Percentiles rank a stretch among this genome's conserved stretches.
Conservation (phyloP, 2,113 vertebrate genomes). For the Cheilinus undulatus region DNA sequence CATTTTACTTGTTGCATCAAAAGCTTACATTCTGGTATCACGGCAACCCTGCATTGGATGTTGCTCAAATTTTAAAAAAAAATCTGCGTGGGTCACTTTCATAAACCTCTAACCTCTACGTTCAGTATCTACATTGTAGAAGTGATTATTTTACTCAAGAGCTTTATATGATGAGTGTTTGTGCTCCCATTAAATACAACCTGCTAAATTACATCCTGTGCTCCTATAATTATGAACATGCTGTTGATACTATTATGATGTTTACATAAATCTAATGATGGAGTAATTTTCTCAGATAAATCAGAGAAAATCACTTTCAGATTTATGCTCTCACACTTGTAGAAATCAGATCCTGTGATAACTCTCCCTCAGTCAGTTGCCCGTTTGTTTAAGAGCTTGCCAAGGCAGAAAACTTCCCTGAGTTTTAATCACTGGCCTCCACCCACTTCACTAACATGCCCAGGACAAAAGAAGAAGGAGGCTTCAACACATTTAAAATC, state of each 20-base stretch:
- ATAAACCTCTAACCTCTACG: background rate
- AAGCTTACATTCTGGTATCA: no score
- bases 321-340: background rate
- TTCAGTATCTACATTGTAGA: background rate
- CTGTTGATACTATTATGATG: background rate
- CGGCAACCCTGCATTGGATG: no score
- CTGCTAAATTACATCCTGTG: background rate
- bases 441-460: slow-evolving; percentile 24
- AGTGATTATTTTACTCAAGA: no score
- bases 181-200: background rate
- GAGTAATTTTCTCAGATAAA: background rate
- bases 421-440: slow-evolving; percentile 26
- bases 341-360: slow-evolving; percentile 13
- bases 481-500: background rate
- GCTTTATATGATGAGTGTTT: background rate
- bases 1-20: no score
- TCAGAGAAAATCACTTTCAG: slow-evolving; percentile 1
- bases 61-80: no score
- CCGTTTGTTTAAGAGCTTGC: slow-evolving; percentile 44
- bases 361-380: background rate
- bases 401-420: slow-evolving; percentile 3
- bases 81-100: background rate
- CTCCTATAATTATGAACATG: background rate
- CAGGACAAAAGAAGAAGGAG: background rate
- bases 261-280: no score